Percentiles rank a stretch among this genome's conserved stretches.
These are phyloP conservation scores for Rugalucina vietnamica DNA, from an alignment of 2,888 invertebrate genomes.

Conservation along the genomic window DNA sequence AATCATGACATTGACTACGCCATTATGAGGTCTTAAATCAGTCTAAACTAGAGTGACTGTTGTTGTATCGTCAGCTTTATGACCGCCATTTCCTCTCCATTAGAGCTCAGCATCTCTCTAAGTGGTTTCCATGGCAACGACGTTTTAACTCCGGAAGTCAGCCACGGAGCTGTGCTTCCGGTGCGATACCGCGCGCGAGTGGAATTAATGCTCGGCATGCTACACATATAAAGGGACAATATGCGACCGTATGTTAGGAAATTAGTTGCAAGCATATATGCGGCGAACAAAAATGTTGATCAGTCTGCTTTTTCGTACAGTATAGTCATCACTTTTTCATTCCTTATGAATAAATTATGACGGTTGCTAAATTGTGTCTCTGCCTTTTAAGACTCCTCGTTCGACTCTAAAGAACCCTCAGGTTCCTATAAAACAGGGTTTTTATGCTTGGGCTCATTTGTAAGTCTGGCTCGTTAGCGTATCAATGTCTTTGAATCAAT, in stretches of 20 bases:
- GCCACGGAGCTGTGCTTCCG: constrained; percentile 57
- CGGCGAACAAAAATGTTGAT: too few relatives aligned
- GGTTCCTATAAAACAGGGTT: too few relatives aligned
- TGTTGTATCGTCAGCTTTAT: constrained; percentile 58
- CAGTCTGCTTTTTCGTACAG: too few relatives aligned
- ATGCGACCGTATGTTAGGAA: background rate
- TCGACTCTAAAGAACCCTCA: too few relatives aligned
- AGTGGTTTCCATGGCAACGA: constrained; percentile 64
- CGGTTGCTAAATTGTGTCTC: too few relatives aligned
- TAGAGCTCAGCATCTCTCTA: constrained; percentile 28
- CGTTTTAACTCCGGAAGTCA: constrained; percentile 52
- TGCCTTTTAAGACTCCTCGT: too few relatives aligned
- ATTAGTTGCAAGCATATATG: too few relatives aligned
- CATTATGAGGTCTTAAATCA: constrained; percentile 49
- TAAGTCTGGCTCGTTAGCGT: constrained; percentile 6
- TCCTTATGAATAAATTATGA: too few relatives aligned
- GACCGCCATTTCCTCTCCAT: constrained; percentile 44
- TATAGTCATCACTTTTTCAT: too few relatives aligned
- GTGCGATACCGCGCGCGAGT: constrained; percentile 53
- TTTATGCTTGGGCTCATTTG: too few relatives aligned
- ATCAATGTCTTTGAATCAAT: background rate
- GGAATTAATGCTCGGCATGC: constrained; percentile 31
- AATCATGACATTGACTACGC: background rate
- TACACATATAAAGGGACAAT: constrained; percentile 9
- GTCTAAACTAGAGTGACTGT: constrained; percentile 54